phyloP scores from a whole-genome alignment of 2,797 vertebrate genomes.

The Cossypha niveicapilla region DNA sequence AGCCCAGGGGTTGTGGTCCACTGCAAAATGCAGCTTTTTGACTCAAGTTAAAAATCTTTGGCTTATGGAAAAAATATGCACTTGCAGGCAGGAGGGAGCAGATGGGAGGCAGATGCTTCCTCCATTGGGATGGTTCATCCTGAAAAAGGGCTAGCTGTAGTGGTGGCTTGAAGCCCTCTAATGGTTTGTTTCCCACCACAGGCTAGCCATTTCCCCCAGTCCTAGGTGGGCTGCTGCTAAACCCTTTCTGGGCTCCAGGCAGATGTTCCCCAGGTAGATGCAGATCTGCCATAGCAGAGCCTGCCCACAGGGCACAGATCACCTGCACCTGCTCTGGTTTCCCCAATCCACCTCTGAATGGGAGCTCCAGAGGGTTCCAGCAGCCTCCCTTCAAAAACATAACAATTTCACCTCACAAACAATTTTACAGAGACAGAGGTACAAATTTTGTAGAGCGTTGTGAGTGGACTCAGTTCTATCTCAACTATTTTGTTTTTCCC shows the following conservation, averaged over 20 bases:
- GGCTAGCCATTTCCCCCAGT: neutral
- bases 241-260: neutral
- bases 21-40: neutral
- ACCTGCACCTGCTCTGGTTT: neutral
- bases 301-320: fast-evolving
- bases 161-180: neutral
- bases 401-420: neutral
- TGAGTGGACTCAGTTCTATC: neutral
- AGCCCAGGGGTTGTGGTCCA: neutral
- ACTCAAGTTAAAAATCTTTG: neutral
- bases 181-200: neutral
- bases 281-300: neutral
- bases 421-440: neutral
- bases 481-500: neutral
- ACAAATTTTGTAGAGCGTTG: neutral
- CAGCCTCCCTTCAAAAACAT: neutral
- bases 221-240: neutral
- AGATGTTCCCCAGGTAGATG: neutral
- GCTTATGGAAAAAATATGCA: neutral
- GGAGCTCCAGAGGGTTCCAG: neutral
- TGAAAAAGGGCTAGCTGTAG: neutral
- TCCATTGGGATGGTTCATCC: neutral
- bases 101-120: neutral
- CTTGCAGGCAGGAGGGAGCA: neutral
- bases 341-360: neutral